These are phyloP conservation scores for Timema cristinae DNA, from an alignment of 2,888 invertebrate genomes.

Conservation along the genomic window DNA sequence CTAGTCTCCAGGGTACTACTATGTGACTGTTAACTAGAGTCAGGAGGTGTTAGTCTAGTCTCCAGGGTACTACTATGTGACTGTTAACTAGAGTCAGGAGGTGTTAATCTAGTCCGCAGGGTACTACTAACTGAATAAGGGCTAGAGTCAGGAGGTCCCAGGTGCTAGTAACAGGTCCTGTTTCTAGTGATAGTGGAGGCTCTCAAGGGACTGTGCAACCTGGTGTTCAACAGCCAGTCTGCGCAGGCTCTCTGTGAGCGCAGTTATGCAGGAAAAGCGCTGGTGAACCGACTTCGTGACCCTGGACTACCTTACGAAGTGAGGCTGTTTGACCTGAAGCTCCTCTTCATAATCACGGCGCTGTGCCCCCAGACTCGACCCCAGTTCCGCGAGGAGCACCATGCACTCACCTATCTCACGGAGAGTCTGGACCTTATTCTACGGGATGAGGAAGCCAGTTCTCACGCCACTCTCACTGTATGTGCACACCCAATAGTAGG, in stretches of 20 bases:
- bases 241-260: conserved; percentile 57
- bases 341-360: conserved; percentile 85
- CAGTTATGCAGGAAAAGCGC: conserved; percentile 64
- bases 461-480: conserved; percentile 24
- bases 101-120: too few relatives aligned
- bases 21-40: too few relatives aligned
- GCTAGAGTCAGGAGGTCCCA: background rate
- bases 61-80: too few relatives aligned
- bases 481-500: background rate
- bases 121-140: background rate
- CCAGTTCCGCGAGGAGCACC: conserved; percentile 62
- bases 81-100: too few relatives aligned
- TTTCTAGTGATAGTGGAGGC: conserved; percentile 65
- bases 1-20: too few relatives aligned
- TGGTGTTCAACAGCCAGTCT: conserved; percentile 70
- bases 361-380: conserved; percentile 65
- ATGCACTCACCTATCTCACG: conserved; percentile 64
- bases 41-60: too few relatives aligned
- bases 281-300: conserved; percentile 66
- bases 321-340: conserved; percentile 81
- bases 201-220: conserved; percentile 83
- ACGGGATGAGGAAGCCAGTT: conserved; percentile 42
- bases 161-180: background rate
- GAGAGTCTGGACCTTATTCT: conserved; percentile 63
- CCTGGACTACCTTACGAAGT: conserved; percentile 63